Evolutionary conservation across 1,140 invertebrate genomes (phyloP).

Genomic region (Pachyrhynchus sulphureomaculatus): DNA sequence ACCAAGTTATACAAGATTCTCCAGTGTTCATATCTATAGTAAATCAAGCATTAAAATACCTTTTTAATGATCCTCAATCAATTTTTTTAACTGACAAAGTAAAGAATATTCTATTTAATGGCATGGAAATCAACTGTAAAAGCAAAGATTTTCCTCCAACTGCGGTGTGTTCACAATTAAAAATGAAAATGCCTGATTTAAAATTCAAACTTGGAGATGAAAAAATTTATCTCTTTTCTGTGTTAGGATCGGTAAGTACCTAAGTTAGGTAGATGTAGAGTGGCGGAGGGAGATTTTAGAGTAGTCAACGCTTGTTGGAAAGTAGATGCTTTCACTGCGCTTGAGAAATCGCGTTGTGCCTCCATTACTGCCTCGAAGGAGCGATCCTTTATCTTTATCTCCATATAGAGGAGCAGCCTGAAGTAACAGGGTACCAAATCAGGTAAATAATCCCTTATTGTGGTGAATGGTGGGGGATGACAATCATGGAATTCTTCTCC

Average conservation of each 20-base stretch:
- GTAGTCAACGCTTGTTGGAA: not conserved
- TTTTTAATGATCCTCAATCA: constrained; percentile 64
- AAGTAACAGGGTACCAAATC: no score
- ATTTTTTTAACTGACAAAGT: constrained; percentile 64
- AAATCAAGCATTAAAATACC: constrained; percentile 56
- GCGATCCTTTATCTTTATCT: no score
- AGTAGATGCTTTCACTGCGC: no score
- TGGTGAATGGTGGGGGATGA: no score
- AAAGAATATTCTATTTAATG: constrained; percentile 69
- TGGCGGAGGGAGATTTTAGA: not conserved
- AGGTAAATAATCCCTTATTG: no score
- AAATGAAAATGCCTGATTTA: constrained; percentile 60
- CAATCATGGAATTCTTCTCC: no score
- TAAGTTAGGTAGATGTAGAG: not conserved
- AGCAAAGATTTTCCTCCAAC: constrained; percentile 68
- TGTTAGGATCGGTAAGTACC: constrained; percentile 63
- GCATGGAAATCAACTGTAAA: constrained; percentile 67
- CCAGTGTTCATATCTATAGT: constrained; percentile 63
- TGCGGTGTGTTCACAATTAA: constrained; percentile 66
- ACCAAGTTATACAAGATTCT: constrained; percentile 52
- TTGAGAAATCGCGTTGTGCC: no score
- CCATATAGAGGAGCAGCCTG: no score
- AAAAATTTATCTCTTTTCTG: constrained; percentile 65
- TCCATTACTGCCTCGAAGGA: no score
- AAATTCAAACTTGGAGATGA: constrained; percentile 53